Evolutionary conservation across 2,113 vertebrate species (phyloP).

Genomic region (Cyphomyrus plagiostoma): DNA sequence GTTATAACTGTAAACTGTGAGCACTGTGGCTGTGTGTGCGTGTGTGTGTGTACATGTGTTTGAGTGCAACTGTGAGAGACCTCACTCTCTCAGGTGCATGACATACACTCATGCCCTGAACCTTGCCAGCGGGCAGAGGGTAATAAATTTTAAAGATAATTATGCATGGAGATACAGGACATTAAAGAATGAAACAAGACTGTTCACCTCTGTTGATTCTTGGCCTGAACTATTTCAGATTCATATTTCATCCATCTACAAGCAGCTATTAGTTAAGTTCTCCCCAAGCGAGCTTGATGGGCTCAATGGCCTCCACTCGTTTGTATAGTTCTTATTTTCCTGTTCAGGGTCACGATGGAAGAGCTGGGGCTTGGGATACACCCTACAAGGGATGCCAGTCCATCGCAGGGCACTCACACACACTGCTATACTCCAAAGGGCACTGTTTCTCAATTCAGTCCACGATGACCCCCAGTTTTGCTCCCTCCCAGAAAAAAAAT

Average conservation of each 20-base stretch:
- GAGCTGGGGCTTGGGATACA: no score
- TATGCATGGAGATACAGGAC: background rate
- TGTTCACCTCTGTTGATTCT: background rate
- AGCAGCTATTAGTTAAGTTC: background rate
- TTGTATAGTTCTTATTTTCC: no score
- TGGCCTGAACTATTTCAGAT: background rate
- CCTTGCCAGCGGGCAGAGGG: background rate
- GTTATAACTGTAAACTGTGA: no score
- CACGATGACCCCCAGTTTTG: no score
- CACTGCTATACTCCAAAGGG: background rate
- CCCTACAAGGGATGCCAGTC: no score
- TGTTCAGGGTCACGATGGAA: no score
- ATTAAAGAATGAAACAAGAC: background rate
- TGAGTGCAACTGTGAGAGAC: background rate
- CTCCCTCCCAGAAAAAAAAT: background rate
- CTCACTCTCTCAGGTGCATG: background rate
- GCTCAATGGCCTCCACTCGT: no score
- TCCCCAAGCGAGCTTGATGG: no score
- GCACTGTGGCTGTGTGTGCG: background rate
- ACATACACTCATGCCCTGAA: background rate
- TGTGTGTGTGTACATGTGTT: background rate
- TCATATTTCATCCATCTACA: background rate
- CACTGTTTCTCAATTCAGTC: background rate
- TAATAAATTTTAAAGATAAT: background rate
- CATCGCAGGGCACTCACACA: background rate